Evolutionary conservation across 2,888 invertebrate genomes (phyloP), one percentile per base, ranked within the genome.

Genomic region (Aleiodes alternator): DNA sequence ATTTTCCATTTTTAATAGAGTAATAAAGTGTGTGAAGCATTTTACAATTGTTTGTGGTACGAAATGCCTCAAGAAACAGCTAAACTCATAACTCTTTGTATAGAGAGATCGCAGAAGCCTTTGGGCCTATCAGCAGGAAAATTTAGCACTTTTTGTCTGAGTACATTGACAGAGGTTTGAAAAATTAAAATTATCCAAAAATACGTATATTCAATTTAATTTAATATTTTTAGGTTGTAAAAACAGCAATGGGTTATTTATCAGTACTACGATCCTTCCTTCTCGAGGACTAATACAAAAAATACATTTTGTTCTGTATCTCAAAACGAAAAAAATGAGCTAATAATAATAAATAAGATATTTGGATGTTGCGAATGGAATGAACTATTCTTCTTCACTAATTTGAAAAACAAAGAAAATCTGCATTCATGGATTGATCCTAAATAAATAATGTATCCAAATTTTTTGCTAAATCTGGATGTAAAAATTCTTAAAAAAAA

Each of bases 81-180:
- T 61, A 90, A 88, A 82, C 86, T 88, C 59, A 82, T 92, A 16
- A 86, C 91, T 29, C 85, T 92, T 29, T 91, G 92, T 73, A 85
- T 91, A 80, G 90, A 91, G 76, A 88, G 92, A 80, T 91, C 91
- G 80, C 91, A 92, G 79, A 90, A 89, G 16, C 92, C 92, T 0
- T 84, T 92, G 68, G 86, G 87, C 53, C 89, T 92, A 4, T 91
- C 90, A 0, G 92, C 92, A 38, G 92, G 92, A 7, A 92, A 92
- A 84, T 90, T 92, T 80, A 91, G 91, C 76, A 91, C 88, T 0
- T 87, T 92, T 16, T 92, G 92, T 3, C 87, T 92, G 38, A 88
- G 90, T 71, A 91, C 92, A 29, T 91, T 92, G 75, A 92, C 91
- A 38, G 86, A 90, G 76, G 92, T 92, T 87, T 90, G 90, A 81